Evolutionary conservation across 2,797 vertebrate species (phyloP).

Genomic region (Ciconia nigra): DNA sequence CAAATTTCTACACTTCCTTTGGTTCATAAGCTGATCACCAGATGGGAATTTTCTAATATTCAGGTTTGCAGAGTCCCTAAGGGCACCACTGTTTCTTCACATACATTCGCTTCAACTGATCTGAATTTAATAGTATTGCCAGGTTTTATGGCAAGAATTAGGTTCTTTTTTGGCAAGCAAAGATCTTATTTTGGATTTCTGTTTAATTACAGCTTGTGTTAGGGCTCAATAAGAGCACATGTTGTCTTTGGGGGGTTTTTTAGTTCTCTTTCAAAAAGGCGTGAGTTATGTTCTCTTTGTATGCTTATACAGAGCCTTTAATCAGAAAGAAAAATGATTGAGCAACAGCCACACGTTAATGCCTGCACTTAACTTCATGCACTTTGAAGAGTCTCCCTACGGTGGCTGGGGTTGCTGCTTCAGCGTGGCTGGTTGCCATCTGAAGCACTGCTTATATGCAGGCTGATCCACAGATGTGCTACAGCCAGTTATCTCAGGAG

Average conservation of each 20-base stretch:
- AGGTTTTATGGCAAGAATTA: constrained; percentile 18
- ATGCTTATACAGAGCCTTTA: not conserved
- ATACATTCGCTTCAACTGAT: not conserved
- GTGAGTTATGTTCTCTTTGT: not conserved
- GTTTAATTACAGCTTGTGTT: not conserved
- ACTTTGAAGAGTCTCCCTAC: constrained; percentile 2
- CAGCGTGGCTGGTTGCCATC: not conserved
- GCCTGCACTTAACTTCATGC: not conserved
- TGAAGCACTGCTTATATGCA: not conserved
- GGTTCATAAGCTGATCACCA: constrained; percentile 46
- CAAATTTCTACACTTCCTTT: constrained; percentile 56
- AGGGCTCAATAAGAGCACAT: not conserved
- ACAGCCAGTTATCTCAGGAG: not conserved
- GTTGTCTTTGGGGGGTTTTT: not conserved
- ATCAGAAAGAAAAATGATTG: not conserved
- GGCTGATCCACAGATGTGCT: not conserved
- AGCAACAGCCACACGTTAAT: not conserved
- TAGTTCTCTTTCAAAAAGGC: not conserved
- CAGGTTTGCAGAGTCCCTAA: constrained; percentile 2
- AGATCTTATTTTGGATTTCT: constrained; percentile 4
- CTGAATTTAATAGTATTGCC: constrained; percentile 8
- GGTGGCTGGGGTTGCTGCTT: not conserved
- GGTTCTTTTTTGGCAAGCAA: not conserved
- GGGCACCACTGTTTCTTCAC: not conserved
- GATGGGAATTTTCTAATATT: constrained; percentile 54